Evolutionary conservation across 2,888 invertebrate genomes (phyloP), one percentile per base, ranked within the genome.

Genomic region (Amphimallon solstitiale): DNA sequence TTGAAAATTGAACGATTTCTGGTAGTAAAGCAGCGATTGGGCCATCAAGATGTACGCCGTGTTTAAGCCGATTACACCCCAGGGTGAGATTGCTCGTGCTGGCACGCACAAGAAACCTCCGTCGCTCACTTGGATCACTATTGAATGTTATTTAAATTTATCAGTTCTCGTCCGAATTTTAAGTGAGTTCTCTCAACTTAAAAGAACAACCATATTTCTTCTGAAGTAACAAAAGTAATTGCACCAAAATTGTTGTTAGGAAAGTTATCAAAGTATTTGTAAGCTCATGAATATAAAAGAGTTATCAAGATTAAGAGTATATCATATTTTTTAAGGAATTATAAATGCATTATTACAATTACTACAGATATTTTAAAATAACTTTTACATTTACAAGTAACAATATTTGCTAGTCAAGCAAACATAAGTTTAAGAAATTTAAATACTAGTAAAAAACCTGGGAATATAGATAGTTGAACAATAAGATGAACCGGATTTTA

Each of bases 1-100:
- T 75, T 73, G 73, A 76, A 77, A 80, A 80, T 80, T 78, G 79
- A 79, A 74, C 79, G 78, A 79, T 77, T 79, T 76, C 73, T 74
- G 74, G 77, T 73, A 74, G 78, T 79, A 78, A 80, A 79, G 78
- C 78, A 77, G 78, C 80, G 80, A 80, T 81, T 81, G 76, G 80
- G 78, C 79, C 78, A 81, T 81, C 81, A 80, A 79, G 81, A 82
- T 80, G 81, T 81, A 80, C 80, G 79, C 75, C 79, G 78, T 80
- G 81, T 80, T 81, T 81, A 80, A 80, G 79, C 76, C 73, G 79
- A 81, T 78, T 78, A 79, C 79, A 79, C 82, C 81, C 82, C 68
- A 71, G 81, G 80, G 82, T 79, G 74, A 78, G 73, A 81, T 82
- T 79, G 76, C 75, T 77, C 74, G 76, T 74, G 75, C 79, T 77